Evolutionary conservation across 2,113 vertebrate genomes (phyloP), one percentile per base, ranked within the genome.

Genomic region (Orientallactaga bullata): DNA sequence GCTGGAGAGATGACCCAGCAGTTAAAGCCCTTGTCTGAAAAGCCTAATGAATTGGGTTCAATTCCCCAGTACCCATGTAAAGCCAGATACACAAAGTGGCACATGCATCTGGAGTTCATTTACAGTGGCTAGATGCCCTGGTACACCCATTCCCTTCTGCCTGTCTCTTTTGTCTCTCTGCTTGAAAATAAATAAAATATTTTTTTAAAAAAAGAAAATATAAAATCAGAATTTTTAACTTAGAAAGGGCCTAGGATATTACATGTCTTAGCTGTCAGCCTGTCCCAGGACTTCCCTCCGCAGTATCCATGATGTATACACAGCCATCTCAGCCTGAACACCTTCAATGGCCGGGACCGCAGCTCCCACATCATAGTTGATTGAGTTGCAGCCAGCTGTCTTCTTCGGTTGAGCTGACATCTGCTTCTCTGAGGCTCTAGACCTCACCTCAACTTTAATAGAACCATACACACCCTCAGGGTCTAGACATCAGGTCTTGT

Each of bases 381-480:
- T 4, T 39, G 35, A 60, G 4, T 69, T 66, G 24, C 26, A 23
- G 42, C 24, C 73, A 94, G 24, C 7, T 15, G 32, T 73, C 71
- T 21, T 73, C 42, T 60, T 85, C 37, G 72, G 9, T 5, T 72
- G n/a, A 93, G 21, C 9, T 73, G 69, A 90, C 55, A 68, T 47
- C 28, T 35, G 16, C 13, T 66, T 93, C 81, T 95, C 18, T 89
- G 71, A 66, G 21, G 18, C 90, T 88, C 72, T 51, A 78, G 42
- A 23, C 85, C 76, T 92, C 58, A 55, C 77, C 5, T 32, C 81
- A 55, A 26, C 51, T 10, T 15, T 16, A 79, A 63, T 21, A 37
- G 37, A 73, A 86, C 8, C 15, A 88, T 32, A 24, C n/a, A 16
- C 18, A 90, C 30, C 74, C 37, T 86, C 68, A 1, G 11, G 30